These are phyloP conservation scores for Lepidochrysops patricia DNA, from an alignment of 2,888 invertebrate genomes.

Conservation along the genomic window DNA sequence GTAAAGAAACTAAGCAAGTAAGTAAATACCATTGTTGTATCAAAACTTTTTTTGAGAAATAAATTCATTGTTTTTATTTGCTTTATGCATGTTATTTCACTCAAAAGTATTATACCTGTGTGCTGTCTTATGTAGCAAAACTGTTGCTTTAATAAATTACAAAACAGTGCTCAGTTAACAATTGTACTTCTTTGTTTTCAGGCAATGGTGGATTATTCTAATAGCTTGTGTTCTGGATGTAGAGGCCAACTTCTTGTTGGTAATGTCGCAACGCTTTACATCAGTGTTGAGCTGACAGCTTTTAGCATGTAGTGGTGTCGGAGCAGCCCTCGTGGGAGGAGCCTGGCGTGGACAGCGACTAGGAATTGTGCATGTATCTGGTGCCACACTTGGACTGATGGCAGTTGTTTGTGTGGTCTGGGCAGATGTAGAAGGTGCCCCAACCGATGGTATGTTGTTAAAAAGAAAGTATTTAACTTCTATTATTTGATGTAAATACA, in stretches of 20 bases:
- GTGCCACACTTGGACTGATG: conserved; percentile 85
- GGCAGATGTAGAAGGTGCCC: conserved; percentile 85
- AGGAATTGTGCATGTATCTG: conserved; percentile 83
- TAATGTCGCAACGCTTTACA: conserved; percentile 80
- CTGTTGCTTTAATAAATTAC: not conserved
- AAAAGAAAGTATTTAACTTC: not conserved
- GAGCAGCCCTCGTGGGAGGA: conserved; percentile 86
- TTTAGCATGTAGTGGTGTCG: conserved; percentile 89
- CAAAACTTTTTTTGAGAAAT: too few relatives aligned
- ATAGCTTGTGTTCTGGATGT: conserved; percentile 87
- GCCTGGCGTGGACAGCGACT: conserved; percentile 84
- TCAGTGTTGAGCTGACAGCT: conserved; percentile 79
- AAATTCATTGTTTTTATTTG: not conserved
- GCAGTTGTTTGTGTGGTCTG: conserved; percentile 88
- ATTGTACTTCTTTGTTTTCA: conserved; percentile 35
- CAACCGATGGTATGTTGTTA: conserved; percentile 72
- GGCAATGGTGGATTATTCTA: conserved; percentile 81
- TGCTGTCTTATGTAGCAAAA: too few relatives aligned
- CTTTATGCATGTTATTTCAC: too few relatives aligned
- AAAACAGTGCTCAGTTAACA: too few relatives aligned
- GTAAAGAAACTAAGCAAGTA: conserved; percentile 78
- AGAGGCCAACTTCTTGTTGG: conserved; percentile 88
- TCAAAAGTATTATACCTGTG: too few relatives aligned
- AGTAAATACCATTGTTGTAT: conserved; percentile 34
- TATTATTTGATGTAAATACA: too few relatives aligned